Percentiles rank a stretch among this genome's conserved stretches.
These are phyloP conservation scores for Nannospalax galili DNA, from an alignment of 2,113 vertebrate species.

Conservation along the genomic window DNA sequence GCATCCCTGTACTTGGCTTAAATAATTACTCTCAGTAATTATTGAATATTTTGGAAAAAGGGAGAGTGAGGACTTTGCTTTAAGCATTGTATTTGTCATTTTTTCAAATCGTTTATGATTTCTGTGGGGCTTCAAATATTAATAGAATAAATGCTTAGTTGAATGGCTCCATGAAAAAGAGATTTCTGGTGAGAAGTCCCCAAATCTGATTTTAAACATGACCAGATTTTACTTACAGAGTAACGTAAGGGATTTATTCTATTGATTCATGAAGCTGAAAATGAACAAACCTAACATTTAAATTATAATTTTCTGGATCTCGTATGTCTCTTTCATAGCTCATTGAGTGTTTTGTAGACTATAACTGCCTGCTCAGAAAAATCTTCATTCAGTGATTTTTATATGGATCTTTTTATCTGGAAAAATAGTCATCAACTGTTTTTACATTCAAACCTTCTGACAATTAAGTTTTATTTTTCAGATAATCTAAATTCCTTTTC, in stretches of 20 bases:
- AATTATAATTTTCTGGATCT: conserved; percentile 84
- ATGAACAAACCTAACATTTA: conserved; percentile 86
- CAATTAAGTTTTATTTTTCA: conserved; percentile 77
- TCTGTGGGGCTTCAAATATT: not conserved
- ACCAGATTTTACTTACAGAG: conserved; percentile 80
- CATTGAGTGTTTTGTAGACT: conserved; percentile 85
- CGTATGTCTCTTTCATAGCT: conserved; percentile 85
- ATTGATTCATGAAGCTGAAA: conserved; percentile 84
- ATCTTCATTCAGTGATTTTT: conserved; percentile 82
- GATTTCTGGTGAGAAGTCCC: conserved; percentile 56
- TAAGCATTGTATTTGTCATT: not conserved
- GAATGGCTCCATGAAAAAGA: conserved; percentile 49
- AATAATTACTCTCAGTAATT: not conserved
- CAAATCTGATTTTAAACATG: conserved; percentile 81
- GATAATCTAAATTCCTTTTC: conserved; percentile 60
- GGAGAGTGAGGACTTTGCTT: not conserved
- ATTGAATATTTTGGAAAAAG: not conserved
- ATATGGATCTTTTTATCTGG: conserved; percentile 83
- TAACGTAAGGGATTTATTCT: conserved; percentile 76
- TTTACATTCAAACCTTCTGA: conserved; percentile 78
- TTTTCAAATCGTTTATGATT: conserved; percentile 23
- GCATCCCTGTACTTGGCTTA: not conserved
- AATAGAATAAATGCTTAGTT: conserved; percentile 54
- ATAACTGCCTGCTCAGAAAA: conserved; percentile 81
- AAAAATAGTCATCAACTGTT: conserved; percentile 77